Evolutionary conservation across 64 coral and sea anemone genomes (phyloP).

Genomic region (Porites lutea): DNA sequence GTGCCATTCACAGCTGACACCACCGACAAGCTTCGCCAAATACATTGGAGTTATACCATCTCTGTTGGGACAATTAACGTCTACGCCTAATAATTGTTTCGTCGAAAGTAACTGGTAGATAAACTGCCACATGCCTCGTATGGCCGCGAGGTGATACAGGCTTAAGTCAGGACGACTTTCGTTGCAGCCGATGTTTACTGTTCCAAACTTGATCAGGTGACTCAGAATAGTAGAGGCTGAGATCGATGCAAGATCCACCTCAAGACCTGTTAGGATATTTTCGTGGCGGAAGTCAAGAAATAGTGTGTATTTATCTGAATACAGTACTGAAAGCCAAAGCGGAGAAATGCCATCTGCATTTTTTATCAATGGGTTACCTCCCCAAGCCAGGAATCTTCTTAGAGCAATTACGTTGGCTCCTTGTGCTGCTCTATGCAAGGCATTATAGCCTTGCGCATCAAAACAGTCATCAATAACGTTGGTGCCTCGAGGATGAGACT

Average conservation of each 20-base stretch:
- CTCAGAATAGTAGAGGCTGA: conserved; percentile 48
- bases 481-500: conserved; percentile 39
- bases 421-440: conserved; percentile 84
- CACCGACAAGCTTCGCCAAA: conserved; percentile 58
- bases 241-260: conserved; percentile 71
- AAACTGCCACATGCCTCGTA: conserved; percentile 84
- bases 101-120: conserved; percentile 40
- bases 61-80: conserved; percentile 73
- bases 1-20: conserved; percentile 41
- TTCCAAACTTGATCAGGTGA: neutral
- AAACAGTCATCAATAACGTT: conserved; percentile 72
- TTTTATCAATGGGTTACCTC: conserved; percentile 6
- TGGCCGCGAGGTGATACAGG: conserved; percentile 69
- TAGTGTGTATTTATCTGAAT: conserved; percentile 67
- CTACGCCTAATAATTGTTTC: conserved; percentile 19
- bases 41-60: conserved; percentile 86
- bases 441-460: conserved; percentile 70
- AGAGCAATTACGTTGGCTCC: conserved; percentile 82
- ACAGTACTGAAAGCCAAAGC: conserved; percentile 50
- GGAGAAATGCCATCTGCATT: conserved; percentile 10
- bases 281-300: conserved; percentile 4
- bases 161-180: conserved; percentile 5
- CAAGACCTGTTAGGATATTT: conserved; percentile 52
- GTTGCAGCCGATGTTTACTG: conserved; percentile 65
- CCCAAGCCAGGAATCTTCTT: conserved; percentile 64